Percentiles rank a stretch among this genome's conserved stretches.
These are phyloP conservation scores for Anthoptus insignis DNA, from an alignment of 2,888 invertebrate genomes.

Conservation along the genomic window DNA sequence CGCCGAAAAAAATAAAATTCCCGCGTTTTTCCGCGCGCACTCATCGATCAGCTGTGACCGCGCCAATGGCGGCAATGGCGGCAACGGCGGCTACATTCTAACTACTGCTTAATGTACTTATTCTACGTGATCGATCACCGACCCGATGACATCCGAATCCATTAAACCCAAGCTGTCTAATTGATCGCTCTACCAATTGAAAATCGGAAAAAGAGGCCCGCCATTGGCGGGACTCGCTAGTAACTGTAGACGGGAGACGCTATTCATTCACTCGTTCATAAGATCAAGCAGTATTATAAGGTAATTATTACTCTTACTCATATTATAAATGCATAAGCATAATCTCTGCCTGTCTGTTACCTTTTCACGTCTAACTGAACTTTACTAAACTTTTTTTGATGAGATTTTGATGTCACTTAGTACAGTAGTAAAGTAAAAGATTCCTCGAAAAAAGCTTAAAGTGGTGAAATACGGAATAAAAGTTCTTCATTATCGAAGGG, in stretches of 20 bases:
- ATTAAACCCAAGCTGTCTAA: slow-evolving; percentile 77
- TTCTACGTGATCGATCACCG: slow-evolving; percentile 77
- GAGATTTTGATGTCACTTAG: no score
- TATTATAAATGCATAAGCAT: no score
- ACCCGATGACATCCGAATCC: slow-evolving; percentile 75
- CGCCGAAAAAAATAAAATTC: slow-evolving; percentile 33
- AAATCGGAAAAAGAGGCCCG: slow-evolving; percentile 73
- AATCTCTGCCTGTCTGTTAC: no score
- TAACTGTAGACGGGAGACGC: slow-evolving; percentile 37
- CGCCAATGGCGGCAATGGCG: slow-evolving; percentile 53
- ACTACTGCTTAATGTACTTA: slow-evolving; percentile 80
- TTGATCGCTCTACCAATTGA: slow-evolving; percentile 79
- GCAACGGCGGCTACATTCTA: slow-evolving; percentile 60
- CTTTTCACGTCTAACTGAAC: no score
- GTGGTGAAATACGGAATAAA: no score
- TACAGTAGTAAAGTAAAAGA: no score
- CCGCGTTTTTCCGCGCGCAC: slow-evolving; percentile 45
- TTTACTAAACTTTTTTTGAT: no score
- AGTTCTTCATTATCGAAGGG: no score
- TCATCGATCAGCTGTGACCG: slow-evolving; percentile 70
- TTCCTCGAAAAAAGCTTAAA: no score
- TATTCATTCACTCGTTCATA: slow-evolving; percentile 30
- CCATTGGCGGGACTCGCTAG: slow-evolving; percentile 36
- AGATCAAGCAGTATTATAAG: slow-evolving; percentile 31
- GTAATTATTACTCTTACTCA: no score